A percentile compares a stretch with the other conserved stretches of the same genome.
phyloP scores from a whole-genome alignment of 2,113 vertebrate species.

The Clarias gariepinus region DNA sequence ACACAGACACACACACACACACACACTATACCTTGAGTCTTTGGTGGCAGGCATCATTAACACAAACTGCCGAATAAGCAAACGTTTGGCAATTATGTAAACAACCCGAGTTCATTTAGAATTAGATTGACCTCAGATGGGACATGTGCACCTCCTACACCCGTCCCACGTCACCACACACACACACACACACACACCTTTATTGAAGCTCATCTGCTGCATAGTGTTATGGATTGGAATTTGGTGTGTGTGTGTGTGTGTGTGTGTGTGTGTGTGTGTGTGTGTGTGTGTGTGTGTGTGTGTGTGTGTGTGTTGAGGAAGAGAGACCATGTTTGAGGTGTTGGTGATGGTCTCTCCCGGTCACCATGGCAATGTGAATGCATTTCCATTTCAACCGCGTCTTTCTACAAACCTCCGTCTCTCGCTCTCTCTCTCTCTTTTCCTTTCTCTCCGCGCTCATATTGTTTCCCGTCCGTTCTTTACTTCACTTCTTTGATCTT shows the following conservation, averaged over 20 bases:
- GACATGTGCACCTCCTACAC: background rate
- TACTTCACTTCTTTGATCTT: background rate
- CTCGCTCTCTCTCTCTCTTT: background rate
- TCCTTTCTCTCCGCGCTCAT: background rate
- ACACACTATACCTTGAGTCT: background rate
- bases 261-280: too few species aligned
- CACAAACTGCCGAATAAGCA: background rate
- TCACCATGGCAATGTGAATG: constrained; percentile 49
- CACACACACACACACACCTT: background rate
- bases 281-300: too few species aligned
- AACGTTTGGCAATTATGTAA: background rate
- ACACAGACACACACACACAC: background rate
- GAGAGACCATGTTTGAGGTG: too few species aligned
- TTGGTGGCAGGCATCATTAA: background rate
- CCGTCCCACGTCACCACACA: background rate
- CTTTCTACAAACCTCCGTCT: background rate
- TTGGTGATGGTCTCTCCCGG: constrained; percentile 19
- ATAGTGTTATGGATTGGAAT: background rate
- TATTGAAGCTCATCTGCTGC: background rate
- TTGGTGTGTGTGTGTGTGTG: too few species aligned
- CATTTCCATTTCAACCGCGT: constrained; percentile 45
- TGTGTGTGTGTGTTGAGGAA: too few species aligned
- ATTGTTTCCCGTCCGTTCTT: background rate
- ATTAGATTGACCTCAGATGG: background rate
- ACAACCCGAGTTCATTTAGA: background rate